These are phyloP conservation scores for Myanophis thanlyinensis DNA, from an alignment of 2,113 vertebrate genomes.

Conservation along the genomic window DNA sequence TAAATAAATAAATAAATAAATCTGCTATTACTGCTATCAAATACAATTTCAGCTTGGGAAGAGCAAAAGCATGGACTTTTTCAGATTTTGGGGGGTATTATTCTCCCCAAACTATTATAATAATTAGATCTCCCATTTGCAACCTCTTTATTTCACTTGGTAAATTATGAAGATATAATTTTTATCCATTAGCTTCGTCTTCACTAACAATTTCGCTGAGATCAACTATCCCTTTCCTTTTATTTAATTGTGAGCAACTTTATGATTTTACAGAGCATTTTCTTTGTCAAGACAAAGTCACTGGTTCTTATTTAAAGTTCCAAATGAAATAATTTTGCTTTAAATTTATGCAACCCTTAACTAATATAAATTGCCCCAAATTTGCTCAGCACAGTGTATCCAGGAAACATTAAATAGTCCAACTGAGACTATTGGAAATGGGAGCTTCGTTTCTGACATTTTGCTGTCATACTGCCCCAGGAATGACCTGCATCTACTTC, in stretches of 20 bases:
- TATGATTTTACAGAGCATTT: background rate
- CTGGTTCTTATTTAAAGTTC: slow-evolving; percentile 6
- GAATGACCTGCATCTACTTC: background rate
- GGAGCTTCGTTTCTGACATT: background rate
- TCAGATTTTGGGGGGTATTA: background rate
- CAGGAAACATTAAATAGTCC: background rate
- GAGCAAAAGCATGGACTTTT: background rate
- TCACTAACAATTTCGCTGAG: slow-evolving; percentile 6
- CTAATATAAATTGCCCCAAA: background rate
- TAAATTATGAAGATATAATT: slow-evolving; percentile 23
- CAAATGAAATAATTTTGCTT: slow-evolving; percentile 11
- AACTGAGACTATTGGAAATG: background rate
- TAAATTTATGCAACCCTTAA: background rate
- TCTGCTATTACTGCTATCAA: background rate
- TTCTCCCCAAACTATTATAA: slow-evolving; percentile 1
- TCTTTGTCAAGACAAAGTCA: slow-evolving; percentile 10
- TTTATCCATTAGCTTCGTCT: background rate
- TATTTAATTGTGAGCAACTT: slow-evolving; percentile 12
- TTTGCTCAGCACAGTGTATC: background rate
- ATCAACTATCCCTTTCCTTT: slow-evolving; percentile 5
- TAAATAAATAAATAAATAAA: too few species aligned
- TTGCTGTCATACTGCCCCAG: background rate
- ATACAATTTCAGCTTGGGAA: background rate
- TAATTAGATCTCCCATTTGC: slow-evolving; percentile 20
- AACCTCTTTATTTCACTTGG: slow-evolving; percentile 8